These are phyloP conservation scores for Dinoponera quadriceps DNA, from an alignment of 1,140 invertebrate species.

Conservation along the genomic window DNA sequence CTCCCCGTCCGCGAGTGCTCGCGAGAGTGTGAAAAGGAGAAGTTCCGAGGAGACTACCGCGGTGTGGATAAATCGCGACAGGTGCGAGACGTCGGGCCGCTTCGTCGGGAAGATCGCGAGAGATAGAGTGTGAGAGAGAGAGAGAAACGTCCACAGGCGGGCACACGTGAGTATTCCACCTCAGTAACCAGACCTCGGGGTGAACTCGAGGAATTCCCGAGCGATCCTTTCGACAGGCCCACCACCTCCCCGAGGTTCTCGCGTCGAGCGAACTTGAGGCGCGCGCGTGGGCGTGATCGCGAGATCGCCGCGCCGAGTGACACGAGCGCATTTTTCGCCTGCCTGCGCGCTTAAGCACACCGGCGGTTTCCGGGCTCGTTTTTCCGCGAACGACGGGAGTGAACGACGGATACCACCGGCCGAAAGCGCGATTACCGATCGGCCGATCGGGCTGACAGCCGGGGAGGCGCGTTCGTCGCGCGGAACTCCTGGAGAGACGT, in stretches of 20 bases:
- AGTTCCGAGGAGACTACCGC: conserved; percentile 6
- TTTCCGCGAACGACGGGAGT: neutral
- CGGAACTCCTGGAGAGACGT: too few species aligned
- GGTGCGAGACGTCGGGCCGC: neutral
- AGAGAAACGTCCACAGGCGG: neutral
- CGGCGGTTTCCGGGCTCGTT: neutral
- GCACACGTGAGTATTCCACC: conserved; percentile 46
- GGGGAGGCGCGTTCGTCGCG: too few species aligned
- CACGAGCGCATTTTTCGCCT: conserved; percentile 19
- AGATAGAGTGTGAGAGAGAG: too few species aligned
- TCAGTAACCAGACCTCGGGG: neutral
- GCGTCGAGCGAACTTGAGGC: conserved; percentile 16
- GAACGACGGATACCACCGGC: neutral
- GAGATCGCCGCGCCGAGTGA: conserved; percentile 13
- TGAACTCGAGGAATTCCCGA: neutral
- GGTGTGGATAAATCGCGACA: conserved; percentile 38
- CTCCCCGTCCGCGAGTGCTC: conserved; percentile 57
- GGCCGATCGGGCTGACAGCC: too few species aligned
- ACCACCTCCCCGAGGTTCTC: neutral
- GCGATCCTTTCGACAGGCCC: neutral
- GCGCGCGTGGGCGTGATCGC: conserved; percentile 32
- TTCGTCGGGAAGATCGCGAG: neutral
- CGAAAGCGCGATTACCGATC: neutral
- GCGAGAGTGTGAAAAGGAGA: conserved; percentile 27
- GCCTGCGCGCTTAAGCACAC: conserved; percentile 3